These are phyloP conservation scores for Pterostichus madidus DNA, from an alignment of 2,888 invertebrate species.

Conservation along the genomic window DNA sequence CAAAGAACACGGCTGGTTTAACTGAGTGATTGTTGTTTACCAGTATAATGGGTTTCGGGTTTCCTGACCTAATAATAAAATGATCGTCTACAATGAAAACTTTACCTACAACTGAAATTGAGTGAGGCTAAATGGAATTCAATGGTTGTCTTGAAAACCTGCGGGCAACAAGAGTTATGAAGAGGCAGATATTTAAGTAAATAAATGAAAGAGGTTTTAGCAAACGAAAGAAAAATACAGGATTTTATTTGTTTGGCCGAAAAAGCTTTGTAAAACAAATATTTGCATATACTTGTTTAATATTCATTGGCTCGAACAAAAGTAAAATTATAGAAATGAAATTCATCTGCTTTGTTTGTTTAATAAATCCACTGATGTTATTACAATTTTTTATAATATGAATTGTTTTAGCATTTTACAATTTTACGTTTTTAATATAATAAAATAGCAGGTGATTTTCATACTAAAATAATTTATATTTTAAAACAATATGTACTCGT, in stretches of 20 bases:
- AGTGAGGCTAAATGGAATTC: constrained; percentile 24
- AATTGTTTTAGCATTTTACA: not conserved
- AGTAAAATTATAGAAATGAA: constrained; percentile 40
- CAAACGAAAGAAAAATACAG: constrained; percentile 12
- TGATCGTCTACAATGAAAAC: constrained; percentile 23
- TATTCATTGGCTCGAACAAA: constrained; percentile 27
- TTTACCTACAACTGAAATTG: not conserved
- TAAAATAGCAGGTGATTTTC: not conserved
- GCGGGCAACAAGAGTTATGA: not conserved
- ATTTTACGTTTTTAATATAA: no score
- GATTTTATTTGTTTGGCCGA: constrained; percentile 17
- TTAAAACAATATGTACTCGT: no score
- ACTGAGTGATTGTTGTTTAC: constrained; percentile 61
- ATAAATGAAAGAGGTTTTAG: constrained; percentile 11
- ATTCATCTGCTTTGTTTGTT: constrained; percentile 17
- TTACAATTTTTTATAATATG: constrained; percentile 36
- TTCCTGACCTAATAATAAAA: constrained; percentile 44
- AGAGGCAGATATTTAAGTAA: constrained; percentile 4
- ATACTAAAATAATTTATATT: no score
- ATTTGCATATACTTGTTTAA: constrained; percentile 49
- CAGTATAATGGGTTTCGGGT: constrained; percentile 44
- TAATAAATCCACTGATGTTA: constrained; percentile 30
- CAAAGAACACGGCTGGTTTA: constrained; percentile 26
- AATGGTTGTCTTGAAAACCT: not conserved
- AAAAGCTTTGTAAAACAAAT: constrained; percentile 30